phyloP scores from a whole-genome alignment of 2,888 invertebrate genomes.

The Ommatoiulus sabulosus region DNA sequence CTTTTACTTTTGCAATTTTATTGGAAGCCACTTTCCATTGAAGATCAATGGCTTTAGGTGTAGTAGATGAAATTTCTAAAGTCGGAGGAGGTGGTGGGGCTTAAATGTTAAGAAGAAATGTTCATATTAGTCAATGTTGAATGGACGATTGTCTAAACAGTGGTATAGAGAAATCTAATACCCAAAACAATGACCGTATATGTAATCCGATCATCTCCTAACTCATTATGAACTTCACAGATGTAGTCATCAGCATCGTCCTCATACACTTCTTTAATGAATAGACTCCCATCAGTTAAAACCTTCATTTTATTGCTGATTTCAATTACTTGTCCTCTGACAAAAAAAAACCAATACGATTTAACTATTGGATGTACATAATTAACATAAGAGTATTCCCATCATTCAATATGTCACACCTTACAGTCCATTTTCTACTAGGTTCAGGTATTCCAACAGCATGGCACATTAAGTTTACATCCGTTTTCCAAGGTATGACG shows the following conservation, averaged over 20 bases:
- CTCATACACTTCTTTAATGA: constrained; percentile 88
- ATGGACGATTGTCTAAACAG: too few species aligned
- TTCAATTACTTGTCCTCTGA: constrained; percentile 4
- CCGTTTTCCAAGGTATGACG: constrained; percentile 58
- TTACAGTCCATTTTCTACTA: constrained; percentile 58
- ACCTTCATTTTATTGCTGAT: neutral
- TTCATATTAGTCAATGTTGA: too few species aligned
- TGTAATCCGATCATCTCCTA: constrained; percentile 91
- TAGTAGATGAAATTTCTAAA: neutral
- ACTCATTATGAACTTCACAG: constrained; percentile 91
- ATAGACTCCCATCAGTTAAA: constrained; percentile 82
- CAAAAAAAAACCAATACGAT: too few species aligned
- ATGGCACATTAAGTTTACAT: constrained; percentile 57
- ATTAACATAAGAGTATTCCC: neutral
- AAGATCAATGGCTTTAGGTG: constrained; percentile 51
- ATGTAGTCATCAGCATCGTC: constrained; percentile 95
- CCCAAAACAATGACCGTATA: constrained; percentile 89
- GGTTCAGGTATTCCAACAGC: constrained; percentile 59
- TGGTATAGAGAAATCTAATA: constrained; percentile 64
- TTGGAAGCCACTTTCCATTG: constrained; percentile 36
- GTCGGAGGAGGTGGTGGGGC: constrained; percentile 54
- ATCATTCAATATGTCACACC: constrained; percentile 37
- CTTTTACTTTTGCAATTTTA: constrained; percentile 49
- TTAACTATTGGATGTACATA: too few species aligned
- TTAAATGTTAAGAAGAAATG: neutral